phyloP scores from a whole-genome alignment of 2,797 vertebrate genomes.

The Sylvia borin region DNA sequence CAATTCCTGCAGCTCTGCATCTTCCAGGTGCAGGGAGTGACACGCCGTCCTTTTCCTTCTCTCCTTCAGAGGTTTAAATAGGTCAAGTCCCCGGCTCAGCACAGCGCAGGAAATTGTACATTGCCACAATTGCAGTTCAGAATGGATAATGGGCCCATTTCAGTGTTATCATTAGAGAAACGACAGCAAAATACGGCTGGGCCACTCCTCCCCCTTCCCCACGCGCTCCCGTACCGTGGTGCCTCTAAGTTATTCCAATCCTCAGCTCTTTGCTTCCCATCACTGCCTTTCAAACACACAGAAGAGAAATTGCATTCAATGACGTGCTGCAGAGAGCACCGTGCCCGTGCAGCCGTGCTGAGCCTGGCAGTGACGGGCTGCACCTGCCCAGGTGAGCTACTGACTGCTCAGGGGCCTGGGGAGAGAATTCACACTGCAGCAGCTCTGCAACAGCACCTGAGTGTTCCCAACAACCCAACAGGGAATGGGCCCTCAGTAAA shows the following conservation, averaged over 20 bases:
- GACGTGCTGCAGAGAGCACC: background rate
- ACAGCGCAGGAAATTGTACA: background rate
- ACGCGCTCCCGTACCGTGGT: background rate
- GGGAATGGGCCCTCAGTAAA: background rate
- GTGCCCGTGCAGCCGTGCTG: fast-evolving
- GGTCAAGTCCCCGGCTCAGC: background rate
- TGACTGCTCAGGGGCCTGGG: background rate
- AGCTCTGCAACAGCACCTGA: background rate
- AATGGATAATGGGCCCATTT: background rate
- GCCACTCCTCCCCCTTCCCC: background rate
- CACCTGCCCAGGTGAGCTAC: background rate
- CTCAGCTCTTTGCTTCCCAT: background rate
- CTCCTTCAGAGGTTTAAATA: background rate
- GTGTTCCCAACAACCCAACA: background rate
- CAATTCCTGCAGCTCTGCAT: fast-evolving
- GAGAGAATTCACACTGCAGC: background rate
- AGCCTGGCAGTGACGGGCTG: background rate
- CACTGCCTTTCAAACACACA: background rate
- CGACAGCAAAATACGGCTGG: background rate
- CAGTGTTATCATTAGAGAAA: background rate
- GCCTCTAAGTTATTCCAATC: background rate
- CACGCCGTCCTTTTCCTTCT: background rate
- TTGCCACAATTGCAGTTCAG: background rate
- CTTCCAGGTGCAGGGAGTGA: background rate
- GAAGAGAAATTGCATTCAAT: background rate